A percentile compares a stretch with the other conserved stretches of the same genome.
phyloP scores from a whole-genome alignment of 23 tunicate genomes.

The Pegea sp. region DNA sequence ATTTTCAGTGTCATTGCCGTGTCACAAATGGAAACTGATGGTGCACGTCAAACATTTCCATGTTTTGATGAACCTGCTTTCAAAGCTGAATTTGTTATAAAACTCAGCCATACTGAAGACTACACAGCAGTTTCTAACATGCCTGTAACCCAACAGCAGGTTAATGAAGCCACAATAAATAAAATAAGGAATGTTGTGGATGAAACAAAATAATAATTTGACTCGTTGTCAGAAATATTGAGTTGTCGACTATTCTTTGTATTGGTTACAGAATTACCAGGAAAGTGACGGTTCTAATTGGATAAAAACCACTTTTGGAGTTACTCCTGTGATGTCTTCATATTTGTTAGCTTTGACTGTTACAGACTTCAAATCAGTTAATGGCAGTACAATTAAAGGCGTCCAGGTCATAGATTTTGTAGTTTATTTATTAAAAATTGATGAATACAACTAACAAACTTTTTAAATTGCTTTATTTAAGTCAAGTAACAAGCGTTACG shows the following conservation, averaged over 20 bases:
- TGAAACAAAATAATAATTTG: neutral
- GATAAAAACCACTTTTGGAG: constrained; percentile 22
- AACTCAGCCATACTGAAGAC: constrained; percentile 6
- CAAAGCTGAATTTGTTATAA: constrained; percentile 43
- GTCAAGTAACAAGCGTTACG: too few species aligned
- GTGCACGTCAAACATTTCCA: constrained; percentile 72
- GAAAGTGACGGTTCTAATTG: constrained; percentile 5
- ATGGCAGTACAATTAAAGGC: constrained; percentile 5
- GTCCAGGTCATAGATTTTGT: too few species aligned
- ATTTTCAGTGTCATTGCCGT: constrained; percentile 37
- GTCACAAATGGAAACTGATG: constrained; percentile 49
- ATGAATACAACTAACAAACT: too few species aligned
- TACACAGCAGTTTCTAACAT: constrained; percentile 49
- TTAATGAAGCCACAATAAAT: neutral
- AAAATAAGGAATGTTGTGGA: neutral
- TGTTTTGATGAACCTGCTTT: constrained; percentile 75
- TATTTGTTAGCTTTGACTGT: constrained; percentile 46
- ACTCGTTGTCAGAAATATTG: neutral
- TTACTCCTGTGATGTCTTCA: constrained; percentile 28
- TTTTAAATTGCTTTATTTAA: too few species aligned
- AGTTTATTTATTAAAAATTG: too few species aligned
- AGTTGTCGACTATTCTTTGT: neutral
- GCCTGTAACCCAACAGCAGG: constrained; percentile 21
- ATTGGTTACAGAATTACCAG: neutral
- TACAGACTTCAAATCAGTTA: constrained; percentile 21